Conservation (phyloP, 2,888 invertebrate genomes). For the Caenorhabditis sulstoni region DNA sequence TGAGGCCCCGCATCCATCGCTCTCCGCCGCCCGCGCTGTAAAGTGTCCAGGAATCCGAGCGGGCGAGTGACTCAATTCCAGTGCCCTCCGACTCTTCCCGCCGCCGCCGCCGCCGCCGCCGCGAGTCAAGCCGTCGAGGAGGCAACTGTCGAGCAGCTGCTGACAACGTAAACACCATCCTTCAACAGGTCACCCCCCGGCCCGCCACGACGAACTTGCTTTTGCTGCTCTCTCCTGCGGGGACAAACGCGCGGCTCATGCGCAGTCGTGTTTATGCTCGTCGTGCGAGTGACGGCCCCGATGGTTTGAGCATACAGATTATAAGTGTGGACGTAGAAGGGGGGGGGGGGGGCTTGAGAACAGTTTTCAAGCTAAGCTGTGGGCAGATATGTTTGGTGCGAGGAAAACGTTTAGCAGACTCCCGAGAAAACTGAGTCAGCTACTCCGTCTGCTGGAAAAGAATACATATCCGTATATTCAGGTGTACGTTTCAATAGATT, state of each 20-base stretch:
- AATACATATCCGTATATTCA: conserved; percentile 2
- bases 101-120: conserved; percentile 19
- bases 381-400: no score
- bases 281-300: conserved; percentile 20
- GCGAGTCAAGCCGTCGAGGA: conserved; percentile 5
- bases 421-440: background rate
- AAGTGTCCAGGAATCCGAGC: conserved; percentile 54
- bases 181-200: conserved; percentile 50
- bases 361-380: conserved; percentile 21
- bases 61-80: conserved; percentile 45
- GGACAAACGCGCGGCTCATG: conserved; percentile 33
- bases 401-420: no score
- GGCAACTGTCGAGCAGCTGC: conserved; percentile 61
- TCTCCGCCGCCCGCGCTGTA: conserved; percentile 41
- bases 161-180: conserved; percentile 58
- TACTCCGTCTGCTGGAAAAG: conserved; percentile 8
- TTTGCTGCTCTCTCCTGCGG: conserved; percentile 12
- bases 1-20: conserved; percentile 53
- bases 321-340: conserved; percentile 17
- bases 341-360: background rate
- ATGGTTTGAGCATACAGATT: conserved; percentile 56
- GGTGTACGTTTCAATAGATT: conserved; percentile 54
- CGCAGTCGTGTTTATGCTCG: conserved; percentile 53
- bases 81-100: conserved; percentile 40
- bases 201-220: conserved; percentile 48